Evolutionary conservation across 2,888 invertebrate genomes (phyloP).

Genomic region (Cheilosia soror): DNA sequence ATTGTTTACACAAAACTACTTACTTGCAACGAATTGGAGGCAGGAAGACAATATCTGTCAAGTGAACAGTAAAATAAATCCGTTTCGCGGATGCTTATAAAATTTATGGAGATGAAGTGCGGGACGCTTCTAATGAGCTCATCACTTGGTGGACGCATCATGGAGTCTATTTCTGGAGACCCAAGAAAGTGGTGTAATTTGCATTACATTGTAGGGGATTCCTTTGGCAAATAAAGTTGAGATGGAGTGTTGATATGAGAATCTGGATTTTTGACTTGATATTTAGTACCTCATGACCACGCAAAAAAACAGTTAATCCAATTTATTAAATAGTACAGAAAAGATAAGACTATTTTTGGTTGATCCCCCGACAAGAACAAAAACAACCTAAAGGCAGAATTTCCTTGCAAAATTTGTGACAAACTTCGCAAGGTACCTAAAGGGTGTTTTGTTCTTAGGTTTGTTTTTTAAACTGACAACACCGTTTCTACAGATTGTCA

Average conservation of each 20-base stretch:
- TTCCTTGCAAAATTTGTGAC: no score
- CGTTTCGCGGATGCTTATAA: slow-evolving; percentile 16
- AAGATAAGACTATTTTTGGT: no score
- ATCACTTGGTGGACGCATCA: slow-evolving; percentile 3
- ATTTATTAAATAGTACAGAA: no score
- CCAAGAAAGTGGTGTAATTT: not conserved
- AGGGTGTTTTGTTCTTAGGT: no score
- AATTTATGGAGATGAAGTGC: slow-evolving; percentile 2
- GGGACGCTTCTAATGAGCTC: not conserved
- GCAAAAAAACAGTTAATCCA: no score
- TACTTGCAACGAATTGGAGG: slow-evolving; percentile 1
- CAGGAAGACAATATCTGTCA: slow-evolving; percentile 58
- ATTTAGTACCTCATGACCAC: no score
- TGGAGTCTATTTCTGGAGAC: slow-evolving; percentile 16
- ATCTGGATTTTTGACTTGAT: no score
- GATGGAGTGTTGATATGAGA: not conserved
- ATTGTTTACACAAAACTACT: slow-evolving; percentile 30
- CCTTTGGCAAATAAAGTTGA: not conserved
- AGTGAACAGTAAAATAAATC: slow-evolving; percentile 37
- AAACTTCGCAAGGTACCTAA: no score
- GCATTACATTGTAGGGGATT: not conserved
- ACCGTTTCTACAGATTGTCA: no score
- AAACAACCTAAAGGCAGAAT: no score
- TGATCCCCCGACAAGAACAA: no score
- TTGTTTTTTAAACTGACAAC: no score